Conservation (phyloP, 92 coral and sea anemone genomes). For the Meandrina meandrites region DNA sequence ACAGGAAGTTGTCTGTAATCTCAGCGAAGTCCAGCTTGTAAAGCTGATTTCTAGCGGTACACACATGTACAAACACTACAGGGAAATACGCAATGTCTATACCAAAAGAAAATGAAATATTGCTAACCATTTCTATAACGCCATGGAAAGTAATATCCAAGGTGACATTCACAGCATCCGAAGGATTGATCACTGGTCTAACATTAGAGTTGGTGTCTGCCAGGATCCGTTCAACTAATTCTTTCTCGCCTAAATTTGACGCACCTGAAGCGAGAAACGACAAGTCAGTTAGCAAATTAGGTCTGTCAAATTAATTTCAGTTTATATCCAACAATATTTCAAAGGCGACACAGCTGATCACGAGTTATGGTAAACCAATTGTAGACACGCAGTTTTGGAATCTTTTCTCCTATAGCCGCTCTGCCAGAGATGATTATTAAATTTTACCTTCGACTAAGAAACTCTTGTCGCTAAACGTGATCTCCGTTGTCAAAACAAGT, state of each 20-base stretch:
- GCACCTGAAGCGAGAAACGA: neutral
- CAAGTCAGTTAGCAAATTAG: neutral
- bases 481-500: slow-evolving; percentile 3
- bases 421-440: neutral
- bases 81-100: neutral
- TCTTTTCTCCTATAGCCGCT: neutral
- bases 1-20: neutral
- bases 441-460: slow-evolving; percentile 22
- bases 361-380: neutral
- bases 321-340: no score
- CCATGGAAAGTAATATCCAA: slow-evolving; percentile 81
- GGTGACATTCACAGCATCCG: slow-evolving; percentile 56
- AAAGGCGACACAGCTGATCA: neutral
- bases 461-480: neutral
- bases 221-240: neutral
- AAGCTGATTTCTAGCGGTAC: neutral
- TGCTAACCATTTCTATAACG: slow-evolving; percentile 83
- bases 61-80: neutral
- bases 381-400: neutral
- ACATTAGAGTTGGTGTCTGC: slow-evolving; percentile 7
- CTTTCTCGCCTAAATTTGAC: neutral
- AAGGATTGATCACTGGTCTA: slow-evolving; percentile 69
- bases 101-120: neutral
- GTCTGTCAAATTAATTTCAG: neutral
- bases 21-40: neutral